These are phyloP conservation scores for Ichneumoninae sp. DNA, from an alignment of 2,888 invertebrate species.

Conservation along the genomic window DNA sequence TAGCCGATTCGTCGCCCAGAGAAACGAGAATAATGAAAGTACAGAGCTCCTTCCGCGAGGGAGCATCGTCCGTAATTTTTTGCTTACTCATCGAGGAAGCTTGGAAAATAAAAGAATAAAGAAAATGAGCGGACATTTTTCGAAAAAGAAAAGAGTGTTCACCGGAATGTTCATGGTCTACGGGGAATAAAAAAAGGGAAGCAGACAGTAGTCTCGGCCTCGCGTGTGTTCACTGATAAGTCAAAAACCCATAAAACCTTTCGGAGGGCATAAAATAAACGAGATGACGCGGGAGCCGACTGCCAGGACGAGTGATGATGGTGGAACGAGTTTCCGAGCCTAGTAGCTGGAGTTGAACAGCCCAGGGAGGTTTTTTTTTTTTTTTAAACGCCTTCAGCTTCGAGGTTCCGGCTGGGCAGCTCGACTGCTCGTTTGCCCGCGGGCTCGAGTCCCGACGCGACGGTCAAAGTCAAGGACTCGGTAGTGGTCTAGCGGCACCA, in stretches of 20 bases:
- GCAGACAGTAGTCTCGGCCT: slow-evolving; percentile 12
- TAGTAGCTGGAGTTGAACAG: slow-evolving; percentile 1
- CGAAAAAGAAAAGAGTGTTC: background rate
- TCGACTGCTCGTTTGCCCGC: slow-evolving; percentile 40
- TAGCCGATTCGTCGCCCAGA: background rate
- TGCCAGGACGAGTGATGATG: slow-evolving; percentile 20
- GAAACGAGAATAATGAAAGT: background rate
- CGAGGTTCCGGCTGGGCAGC: slow-evolving; percentile 21
- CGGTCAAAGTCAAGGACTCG: slow-evolving; percentile 59
- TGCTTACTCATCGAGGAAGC: too few species aligned
- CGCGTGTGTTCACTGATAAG: slow-evolving; percentile 32
- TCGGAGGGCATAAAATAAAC: slow-evolving; percentile 13
- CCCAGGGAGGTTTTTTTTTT: slow-evolving; percentile 18
- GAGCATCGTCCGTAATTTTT: too few species aligned
- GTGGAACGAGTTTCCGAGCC: slow-evolving; percentile 42
- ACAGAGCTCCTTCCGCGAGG: too few species aligned
- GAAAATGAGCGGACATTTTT: too few species aligned
- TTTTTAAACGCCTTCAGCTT: slow-evolving; percentile 37
- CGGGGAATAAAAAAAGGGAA: background rate
- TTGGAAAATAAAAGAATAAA: too few species aligned
- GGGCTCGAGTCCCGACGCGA: slow-evolving; percentile 15
- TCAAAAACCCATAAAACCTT: slow-evolving; percentile 46
- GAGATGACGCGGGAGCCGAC: slow-evolving; percentile 22
- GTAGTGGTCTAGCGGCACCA: slow-evolving; percentile 22
- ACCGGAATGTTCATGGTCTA: background rate